Percentiles rank a stretch among this genome's conserved stretches.
phyloP scores from a whole-genome alignment of 2,797 vertebrate species.

The Pseudopleuronectes americanus region DNA sequence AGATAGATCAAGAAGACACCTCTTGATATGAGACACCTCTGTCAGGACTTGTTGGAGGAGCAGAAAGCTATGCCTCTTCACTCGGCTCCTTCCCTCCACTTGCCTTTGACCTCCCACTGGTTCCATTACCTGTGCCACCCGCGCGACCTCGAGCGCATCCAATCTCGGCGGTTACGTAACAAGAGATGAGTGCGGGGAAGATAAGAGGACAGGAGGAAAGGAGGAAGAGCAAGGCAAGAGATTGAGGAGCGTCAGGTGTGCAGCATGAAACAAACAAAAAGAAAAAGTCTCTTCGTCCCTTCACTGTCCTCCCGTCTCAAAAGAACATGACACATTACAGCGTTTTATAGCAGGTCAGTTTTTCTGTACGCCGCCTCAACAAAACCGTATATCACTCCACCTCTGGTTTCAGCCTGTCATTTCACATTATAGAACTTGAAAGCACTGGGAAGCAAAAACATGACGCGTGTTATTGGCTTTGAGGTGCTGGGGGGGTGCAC shows the following conservation, averaged over 20 bases:
- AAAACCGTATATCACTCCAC: conserved; percentile 60
- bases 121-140: conserved; percentile 67
- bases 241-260: conserved; percentile 50
- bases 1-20: conserved; percentile 2
- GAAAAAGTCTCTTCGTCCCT: conserved; percentile 23
- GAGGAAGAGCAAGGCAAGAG: conserved; percentile 31
- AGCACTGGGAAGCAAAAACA: conserved; percentile 63
- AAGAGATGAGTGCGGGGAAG: conserved; percentile 50
- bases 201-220: conserved; percentile 33
- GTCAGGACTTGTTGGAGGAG: conserved; percentile 47
- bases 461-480: conserved; percentile 57
- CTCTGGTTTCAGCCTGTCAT: conserved; percentile 69
- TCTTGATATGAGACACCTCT: conserved; percentile 33
- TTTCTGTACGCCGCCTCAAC: conserved; percentile 49
- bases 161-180: conserved; percentile 65
- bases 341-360: conserved; percentile 53
- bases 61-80: conserved; percentile 57
- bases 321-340: conserved; percentile 63
- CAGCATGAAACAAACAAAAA: conserved; percentile 43
- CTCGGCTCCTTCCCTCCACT: conserved; percentile 47
- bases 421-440: conserved; percentile 73
- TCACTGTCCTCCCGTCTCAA: conserved; percentile 39
- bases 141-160: conserved; percentile 59
- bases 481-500: conserved; percentile 35
- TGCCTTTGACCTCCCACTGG: conserved; percentile 69